Conservation (phyloP, 1,140 invertebrate genomes). For the Artemia franciscana region DNA sequence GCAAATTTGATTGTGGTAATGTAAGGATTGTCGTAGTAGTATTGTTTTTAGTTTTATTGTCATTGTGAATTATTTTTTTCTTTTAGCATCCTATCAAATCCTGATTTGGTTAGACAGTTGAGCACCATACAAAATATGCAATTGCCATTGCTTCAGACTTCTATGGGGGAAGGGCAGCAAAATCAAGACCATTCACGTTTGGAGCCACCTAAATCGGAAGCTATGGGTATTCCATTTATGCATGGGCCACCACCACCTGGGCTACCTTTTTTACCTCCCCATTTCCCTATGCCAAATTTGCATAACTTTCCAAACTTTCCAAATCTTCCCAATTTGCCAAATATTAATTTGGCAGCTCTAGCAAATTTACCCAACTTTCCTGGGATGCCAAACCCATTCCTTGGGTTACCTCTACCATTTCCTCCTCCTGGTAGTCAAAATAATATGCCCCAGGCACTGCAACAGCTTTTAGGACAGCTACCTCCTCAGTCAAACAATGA, state of each 20-base stretch:
- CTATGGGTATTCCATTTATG: background rate
- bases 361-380: background rate
- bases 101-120: background rate
- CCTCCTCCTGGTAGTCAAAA: background rate
- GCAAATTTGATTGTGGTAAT: too few relatives aligned
- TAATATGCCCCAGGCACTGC: background rate
- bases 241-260: background rate
- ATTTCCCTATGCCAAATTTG: background rate
- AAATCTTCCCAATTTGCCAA: background rate
- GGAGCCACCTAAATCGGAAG: background rate
- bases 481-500: background rate
- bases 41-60: background rate
- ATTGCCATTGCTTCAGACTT: background rate
- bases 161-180: background rate
- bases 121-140: background rate
- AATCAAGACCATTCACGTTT: background rate
- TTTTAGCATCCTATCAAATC: background rate
- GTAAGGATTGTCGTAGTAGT: too few relatives aligned
- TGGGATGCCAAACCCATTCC: background rate
- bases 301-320: background rate
- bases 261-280: background rate
- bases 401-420: background rate
- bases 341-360: background rate
- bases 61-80: background rate
- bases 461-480: background rate